A percentile compares a stretch with the other conserved stretches of the same genome.
Evolutionary conservation across 2,888 invertebrate species (phyloP).

Genomic region (Mesopsocus fuscifrons): DNA sequence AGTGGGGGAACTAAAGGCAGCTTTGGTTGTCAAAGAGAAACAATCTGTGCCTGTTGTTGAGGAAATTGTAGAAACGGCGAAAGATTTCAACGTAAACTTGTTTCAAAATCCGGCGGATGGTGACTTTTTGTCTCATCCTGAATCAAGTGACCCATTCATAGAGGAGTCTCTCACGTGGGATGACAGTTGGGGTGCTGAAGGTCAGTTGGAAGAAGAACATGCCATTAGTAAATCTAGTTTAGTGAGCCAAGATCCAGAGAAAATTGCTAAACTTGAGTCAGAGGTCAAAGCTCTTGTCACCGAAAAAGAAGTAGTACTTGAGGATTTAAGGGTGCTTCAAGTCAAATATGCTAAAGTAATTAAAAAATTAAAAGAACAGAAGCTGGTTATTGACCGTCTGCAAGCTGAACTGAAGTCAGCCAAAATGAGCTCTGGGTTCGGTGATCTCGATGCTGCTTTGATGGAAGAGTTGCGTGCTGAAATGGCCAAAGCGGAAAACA

Average conservation of each 20-base stretch:
- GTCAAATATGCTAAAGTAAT: slow-evolving; percentile 57
- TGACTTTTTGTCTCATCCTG: neutral
- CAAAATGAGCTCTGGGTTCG: slow-evolving; percentile 32
- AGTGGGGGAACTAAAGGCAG: slow-evolving; percentile 21
- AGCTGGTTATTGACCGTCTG: slow-evolving; percentile 42
- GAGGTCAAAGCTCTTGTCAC: slow-evolving; percentile 37
- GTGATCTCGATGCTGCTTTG: slow-evolving; percentile 54
- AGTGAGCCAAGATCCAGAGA: slow-evolving; percentile 22
- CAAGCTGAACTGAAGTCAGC: slow-evolving; percentile 32
- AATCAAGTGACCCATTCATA: neutral
- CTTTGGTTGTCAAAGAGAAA: slow-evolving; percentile 12
- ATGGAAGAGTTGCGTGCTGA: slow-evolving; percentile 62
- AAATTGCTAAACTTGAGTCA: slow-evolving; percentile 34
- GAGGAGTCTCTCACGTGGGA: slow-evolving; percentile 17
- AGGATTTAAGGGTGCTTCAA: slow-evolving; percentile 38
- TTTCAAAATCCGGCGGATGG: neutral
- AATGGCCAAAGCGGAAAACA: slow-evolving; percentile 42
- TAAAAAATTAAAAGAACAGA: slow-evolving; percentile 69
- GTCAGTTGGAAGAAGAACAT: slow-evolving; percentile 30
- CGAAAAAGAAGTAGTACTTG: slow-evolving; percentile 34
- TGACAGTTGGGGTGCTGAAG: slow-evolving; percentile 36
- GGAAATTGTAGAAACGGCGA: neutral
- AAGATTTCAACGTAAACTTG: neutral
- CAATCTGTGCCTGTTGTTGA: neutral
- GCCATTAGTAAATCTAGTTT: slow-evolving; percentile 18